Evolutionary conservation across 2,797 vertebrate species (phyloP).

Genomic region (Gephyroberyx darwinii): DNA sequence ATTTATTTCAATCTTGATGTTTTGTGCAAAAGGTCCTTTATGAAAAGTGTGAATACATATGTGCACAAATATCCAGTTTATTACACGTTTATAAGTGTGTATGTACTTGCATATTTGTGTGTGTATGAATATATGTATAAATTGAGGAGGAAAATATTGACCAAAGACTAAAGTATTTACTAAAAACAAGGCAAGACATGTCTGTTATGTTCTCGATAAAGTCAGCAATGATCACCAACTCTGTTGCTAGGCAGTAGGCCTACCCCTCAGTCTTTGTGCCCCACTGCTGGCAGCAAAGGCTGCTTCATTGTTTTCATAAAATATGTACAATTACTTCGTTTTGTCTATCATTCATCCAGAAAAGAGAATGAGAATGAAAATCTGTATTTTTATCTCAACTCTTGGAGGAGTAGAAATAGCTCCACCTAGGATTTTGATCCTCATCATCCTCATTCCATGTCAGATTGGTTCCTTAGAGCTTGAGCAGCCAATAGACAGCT

Average conservation of each 20-base stretch:
- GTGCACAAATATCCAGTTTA: slow-evolving; percentile 83
- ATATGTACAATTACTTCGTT: slow-evolving; percentile 66
- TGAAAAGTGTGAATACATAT: slow-evolving; percentile 79
- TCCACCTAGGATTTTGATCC: slow-evolving; percentile 42
- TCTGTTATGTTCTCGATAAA: slow-evolving; percentile 72
- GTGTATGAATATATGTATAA: slow-evolving; percentile 82
- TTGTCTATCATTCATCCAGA: slow-evolving; percentile 63
- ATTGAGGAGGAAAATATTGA: slow-evolving; percentile 82
- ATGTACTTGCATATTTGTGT: slow-evolving; percentile 83
- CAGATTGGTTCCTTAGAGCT: slow-evolving; percentile 56
- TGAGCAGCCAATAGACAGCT: slow-evolving; percentile 54
- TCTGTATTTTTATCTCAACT: slow-evolving; percentile 63
- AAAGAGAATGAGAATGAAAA: slow-evolving; percentile 52
- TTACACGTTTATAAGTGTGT: slow-evolving; percentile 79
- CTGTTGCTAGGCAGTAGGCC: slow-evolving; percentile 51
- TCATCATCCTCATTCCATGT: slow-evolving; percentile 54
- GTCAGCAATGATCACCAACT: slow-evolving; percentile 67
- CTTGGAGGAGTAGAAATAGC: slow-evolving; percentile 52
- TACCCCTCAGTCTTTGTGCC: slow-evolving; percentile 47
- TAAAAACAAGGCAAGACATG: slow-evolving; percentile 78
- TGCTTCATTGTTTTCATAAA: slow-evolving; percentile 64
- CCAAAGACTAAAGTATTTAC: slow-evolving; percentile 88
- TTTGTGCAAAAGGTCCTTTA: slow-evolving; percentile 85
- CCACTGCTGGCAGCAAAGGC: slow-evolving; percentile 52
- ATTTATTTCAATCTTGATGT: slow-evolving; percentile 83